Percentiles rank a stretch among this genome's conserved stretches.
These are phyloP conservation scores for Melanargia galathea DNA, from an alignment of 2,888 invertebrate genomes.

Conservation along the genomic window DNA sequence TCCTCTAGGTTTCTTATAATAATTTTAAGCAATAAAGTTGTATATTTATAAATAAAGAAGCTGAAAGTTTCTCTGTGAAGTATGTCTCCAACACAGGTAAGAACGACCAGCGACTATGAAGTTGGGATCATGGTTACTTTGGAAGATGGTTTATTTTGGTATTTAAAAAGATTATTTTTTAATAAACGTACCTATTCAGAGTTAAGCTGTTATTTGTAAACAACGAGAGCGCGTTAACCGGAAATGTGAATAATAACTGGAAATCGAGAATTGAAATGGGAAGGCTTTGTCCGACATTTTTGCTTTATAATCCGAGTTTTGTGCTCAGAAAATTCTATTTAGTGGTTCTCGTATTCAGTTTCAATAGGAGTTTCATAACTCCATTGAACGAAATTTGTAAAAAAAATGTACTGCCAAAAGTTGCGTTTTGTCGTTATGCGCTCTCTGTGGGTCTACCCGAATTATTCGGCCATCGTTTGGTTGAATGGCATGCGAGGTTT, in stretches of 20 bases:
- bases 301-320: conserved; percentile 19
- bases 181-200: too few relatives aligned
- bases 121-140: too few relatives aligned
- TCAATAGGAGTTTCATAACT: conserved; percentile 8
- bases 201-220: conserved; percentile 6
- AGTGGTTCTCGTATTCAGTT: conserved; percentile 6
- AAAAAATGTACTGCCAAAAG: background rate
- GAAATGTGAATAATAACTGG: conserved; percentile 19
- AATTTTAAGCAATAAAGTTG: too few relatives aligned
- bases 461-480: background rate
- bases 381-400: background rate
- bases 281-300: conserved; percentile 17
- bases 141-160: background rate
- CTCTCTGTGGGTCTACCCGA: background rate
- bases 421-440: background rate
- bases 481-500: background rate
- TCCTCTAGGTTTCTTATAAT: too few relatives aligned
- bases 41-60: too few relatives aligned
- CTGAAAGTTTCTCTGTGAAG: too few relatives aligned
- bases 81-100: too few relatives aligned
- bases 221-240: conserved; percentile 11
- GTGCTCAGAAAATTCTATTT: conserved; percentile 11
- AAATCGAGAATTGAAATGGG: conserved; percentile 22
- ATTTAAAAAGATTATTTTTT: too few relatives aligned
- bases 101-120: too few relatives aligned